Evolutionary conservation across 2,113 vertebrate species (phyloP).

Genomic region (Agelaius phoeniceus): DNA sequence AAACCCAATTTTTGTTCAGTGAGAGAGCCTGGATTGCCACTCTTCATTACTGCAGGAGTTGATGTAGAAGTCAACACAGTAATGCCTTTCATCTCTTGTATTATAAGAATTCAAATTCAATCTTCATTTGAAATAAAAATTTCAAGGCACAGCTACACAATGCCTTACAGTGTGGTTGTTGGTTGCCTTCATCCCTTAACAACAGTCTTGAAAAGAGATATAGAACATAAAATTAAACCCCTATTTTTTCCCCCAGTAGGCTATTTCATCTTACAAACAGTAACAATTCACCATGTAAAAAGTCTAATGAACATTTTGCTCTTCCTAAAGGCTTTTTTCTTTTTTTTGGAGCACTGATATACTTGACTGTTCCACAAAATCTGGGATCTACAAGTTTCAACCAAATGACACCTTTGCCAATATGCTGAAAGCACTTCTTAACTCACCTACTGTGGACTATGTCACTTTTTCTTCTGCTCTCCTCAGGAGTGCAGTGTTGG

Average conservation of each 20-base stretch:
- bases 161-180: slow-evolving; percentile 23
- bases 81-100: slow-evolving; percentile 43
- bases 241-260: background rate
- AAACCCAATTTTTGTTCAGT: slow-evolving; percentile 23
- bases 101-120: slow-evolving; percentile 55
- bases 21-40: background rate
- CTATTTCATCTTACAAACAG: slow-evolving; percentile 44
- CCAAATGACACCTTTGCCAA: background rate
- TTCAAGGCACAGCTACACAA: background rate
- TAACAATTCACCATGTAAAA: slow-evolving; percentile 22
- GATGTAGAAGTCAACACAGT: slow-evolving; percentile 44
- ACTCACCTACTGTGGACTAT: background rate
- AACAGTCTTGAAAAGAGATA: slow-evolving; percentile 30
- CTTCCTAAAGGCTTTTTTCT: background rate
- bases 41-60: slow-evolving; percentile 33
- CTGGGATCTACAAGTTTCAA: background rate
- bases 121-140: slow-evolving; percentile 54
- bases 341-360: background rate
- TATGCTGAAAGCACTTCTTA: background rate
- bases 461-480: background rate
- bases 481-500: background rate
- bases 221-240: slow-evolving; percentile 30
- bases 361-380: background rate
- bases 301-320: background rate
- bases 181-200: slow-evolving; percentile 10